Conservation (phyloP, 2,797 vertebrate genomes). For the Ctenopoma kingsleyae region DNA sequence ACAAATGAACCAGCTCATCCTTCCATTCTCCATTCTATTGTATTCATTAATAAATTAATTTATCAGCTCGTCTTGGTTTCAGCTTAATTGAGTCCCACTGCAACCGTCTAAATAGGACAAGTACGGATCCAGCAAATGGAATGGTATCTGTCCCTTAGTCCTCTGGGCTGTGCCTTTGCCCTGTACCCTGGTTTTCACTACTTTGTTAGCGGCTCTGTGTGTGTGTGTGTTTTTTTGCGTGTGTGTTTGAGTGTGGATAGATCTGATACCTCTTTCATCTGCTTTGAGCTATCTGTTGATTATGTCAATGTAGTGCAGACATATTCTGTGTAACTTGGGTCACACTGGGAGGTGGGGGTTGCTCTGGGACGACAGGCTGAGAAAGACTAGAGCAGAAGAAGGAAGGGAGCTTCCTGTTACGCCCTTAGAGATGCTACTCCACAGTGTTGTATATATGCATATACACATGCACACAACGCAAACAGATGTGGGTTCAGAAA, state of each 20-base stretch:
- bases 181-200: slow-evolving; percentile 58
- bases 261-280: slow-evolving; percentile 75
- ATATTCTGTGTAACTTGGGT: slow-evolving; percentile 57
- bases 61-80: slow-evolving; percentile 83
- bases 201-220: slow-evolving; percentile 62
- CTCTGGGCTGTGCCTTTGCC: slow-evolving; percentile 77
- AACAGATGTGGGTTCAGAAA: slow-evolving; percentile 75
- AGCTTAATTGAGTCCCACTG: slow-evolving; percentile 87
- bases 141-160: slow-evolving; percentile 77
- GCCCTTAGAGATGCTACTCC: slow-evolving; percentile 56
- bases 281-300: slow-evolving; percentile 78
- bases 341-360: slow-evolving; percentile 60
- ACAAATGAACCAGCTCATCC: slow-evolving; percentile 79
- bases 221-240: slow-evolving; percentile 13
- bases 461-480: slow-evolving; percentile 46
- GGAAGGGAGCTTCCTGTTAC: slow-evolving; percentile 62
- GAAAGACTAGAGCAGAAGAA: slow-evolving; percentile 38
- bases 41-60: slow-evolving; percentile 88
- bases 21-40: slow-evolving; percentile 76
- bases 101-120: slow-evolving; percentile 85
- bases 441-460: slow-evolving; percentile 41
- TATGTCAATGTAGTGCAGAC: slow-evolving; percentile 58
- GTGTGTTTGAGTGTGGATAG: slow-evolving; percentile 36
- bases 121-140: slow-evolving; percentile 83
- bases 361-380: slow-evolving; percentile 49